These are phyloP conservation scores for Crocodylus rhombifer DNA, from an alignment of 2,797 vertebrate genomes.

Conservation along the genomic window DNA sequence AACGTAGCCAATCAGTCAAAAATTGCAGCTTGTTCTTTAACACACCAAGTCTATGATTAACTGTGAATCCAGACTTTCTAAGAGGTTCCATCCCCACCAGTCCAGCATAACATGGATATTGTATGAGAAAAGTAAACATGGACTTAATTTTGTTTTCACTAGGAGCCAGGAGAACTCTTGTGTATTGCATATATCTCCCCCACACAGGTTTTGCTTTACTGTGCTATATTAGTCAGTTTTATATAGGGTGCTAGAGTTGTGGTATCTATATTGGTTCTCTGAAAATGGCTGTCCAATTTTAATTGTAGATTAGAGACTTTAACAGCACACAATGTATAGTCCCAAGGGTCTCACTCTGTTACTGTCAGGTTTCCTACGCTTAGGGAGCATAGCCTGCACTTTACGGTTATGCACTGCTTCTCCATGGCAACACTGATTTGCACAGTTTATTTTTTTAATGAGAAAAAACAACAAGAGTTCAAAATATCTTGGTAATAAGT, in stretches of 20 bases:
- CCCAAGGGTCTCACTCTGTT: conserved; percentile 10
- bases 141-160: not conserved
- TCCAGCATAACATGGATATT: too few relatives aligned
- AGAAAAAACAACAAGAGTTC: not conserved
- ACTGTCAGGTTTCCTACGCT: conserved; percentile 32
- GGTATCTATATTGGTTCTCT: not conserved
- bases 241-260: not conserved
- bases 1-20: not conserved
- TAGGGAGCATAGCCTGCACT: conserved; percentile 49
- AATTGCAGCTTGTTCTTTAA: not conserved
- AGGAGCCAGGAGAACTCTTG: not conserved
- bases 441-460: conserved; percentile 2
- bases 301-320: not conserved
- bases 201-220: not conserved
- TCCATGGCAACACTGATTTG: conserved; percentile 62
- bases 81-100: not conserved
- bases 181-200: not conserved
- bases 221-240: not conserved
- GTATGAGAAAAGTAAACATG: not conserved
- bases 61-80: not conserved
- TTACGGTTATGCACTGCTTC: not conserved
- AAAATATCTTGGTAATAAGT: not conserved
- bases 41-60: not conserved
- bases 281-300: conserved; percentile 17
- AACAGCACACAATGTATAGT: conserved; percentile 8